phyloP scores from a whole-genome alignment of 30 jellyfish, hydroid and myxozoan genomes.

The Hydra vulgaris region DNA sequence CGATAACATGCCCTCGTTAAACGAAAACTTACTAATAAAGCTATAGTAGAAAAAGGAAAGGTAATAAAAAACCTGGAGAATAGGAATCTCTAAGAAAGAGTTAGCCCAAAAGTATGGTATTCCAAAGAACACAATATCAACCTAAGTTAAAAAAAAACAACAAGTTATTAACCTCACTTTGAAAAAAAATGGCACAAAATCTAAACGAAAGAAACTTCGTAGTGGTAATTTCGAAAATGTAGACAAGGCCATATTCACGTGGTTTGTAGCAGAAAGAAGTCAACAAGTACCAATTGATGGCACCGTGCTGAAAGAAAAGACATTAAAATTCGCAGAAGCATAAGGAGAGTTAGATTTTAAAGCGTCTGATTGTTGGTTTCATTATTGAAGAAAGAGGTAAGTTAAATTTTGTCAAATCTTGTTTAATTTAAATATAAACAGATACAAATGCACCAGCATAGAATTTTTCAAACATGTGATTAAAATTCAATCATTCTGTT shows the following conservation, averaged over 20 bases:
- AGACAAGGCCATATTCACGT: too few relatives aligned
- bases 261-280: slow-evolving; percentile 1
- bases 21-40: slow-evolving; percentile 7
- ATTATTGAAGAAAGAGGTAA: too few relatives aligned
- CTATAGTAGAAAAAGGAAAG: slow-evolving; percentile 15
- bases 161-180: slow-evolving; percentile 1
- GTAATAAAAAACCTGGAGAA: slow-evolving; percentile 9
- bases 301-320: slow-evolving; percentile 21
- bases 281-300: slow-evolving; percentile 24
- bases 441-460: slow-evolving; percentile 18
- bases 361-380: too few relatives aligned
- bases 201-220: not conserved
- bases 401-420: too few relatives aligned
- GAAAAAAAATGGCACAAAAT: slow-evolving; percentile 4
- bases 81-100: slow-evolving; percentile 22
- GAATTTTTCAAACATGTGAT: not conserved
- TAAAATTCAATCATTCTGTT: not conserved
- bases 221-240: not conserved
- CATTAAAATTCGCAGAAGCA: slow-evolving; percentile 17
- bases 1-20: slow-evolving; percentile 7
- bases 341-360: not conserved
- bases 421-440: slow-evolving; percentile 5
- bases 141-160: not conserved
- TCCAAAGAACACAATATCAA: slow-evolving; percentile 32
- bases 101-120: slow-evolving; percentile 26